phyloP scores from a whole-genome alignment of 1,140 invertebrate genomes.

The Drosophila auraria region DNA sequence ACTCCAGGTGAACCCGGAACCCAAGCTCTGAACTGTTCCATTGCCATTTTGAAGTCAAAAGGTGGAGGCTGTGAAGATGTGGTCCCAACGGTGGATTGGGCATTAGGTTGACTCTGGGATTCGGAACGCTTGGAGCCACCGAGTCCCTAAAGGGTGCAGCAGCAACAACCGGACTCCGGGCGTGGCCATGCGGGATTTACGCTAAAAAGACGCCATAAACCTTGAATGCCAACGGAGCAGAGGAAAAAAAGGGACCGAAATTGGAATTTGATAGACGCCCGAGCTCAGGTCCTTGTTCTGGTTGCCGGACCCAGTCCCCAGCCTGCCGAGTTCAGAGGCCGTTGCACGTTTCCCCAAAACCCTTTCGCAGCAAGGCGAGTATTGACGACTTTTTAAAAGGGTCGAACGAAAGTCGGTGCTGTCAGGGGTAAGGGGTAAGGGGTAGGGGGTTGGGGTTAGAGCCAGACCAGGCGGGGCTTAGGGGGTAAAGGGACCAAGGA shows the following conservation, averaged over 20 bases:
- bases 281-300: conserved; percentile 28
- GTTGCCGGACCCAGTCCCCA: conserved; percentile 18
- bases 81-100: conserved; percentile 16
- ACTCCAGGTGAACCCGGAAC: conserved; percentile 15
- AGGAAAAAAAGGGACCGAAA: conserved; percentile 76
- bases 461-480: conserved; percentile 9
- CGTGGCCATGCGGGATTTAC: conserved; percentile 69
- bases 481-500: conserved; percentile 4
- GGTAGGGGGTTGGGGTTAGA: not conserved
- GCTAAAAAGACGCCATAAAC: conserved; percentile 82
- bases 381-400: conserved; percentile 84
- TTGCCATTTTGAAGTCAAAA: too few relatives aligned
- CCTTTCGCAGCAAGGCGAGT: conserved; percentile 50
- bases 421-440: conserved; percentile 41
- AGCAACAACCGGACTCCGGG: conserved; percentile 40
- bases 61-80: conserved; percentile 44
- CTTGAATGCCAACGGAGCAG: conserved; percentile 64
- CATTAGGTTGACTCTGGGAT: not conserved
- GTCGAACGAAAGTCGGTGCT: conserved; percentile 65
- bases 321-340: conserved; percentile 59
- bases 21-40: not conserved
- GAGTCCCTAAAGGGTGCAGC: conserved; percentile 36
- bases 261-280: conserved; percentile 81
- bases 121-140: conserved; percentile 5
- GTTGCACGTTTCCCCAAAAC: conserved; percentile 58